Evolutionary conservation across 1,140 invertebrate species (phyloP).

Genomic region (Megalopta genalis): DNA sequence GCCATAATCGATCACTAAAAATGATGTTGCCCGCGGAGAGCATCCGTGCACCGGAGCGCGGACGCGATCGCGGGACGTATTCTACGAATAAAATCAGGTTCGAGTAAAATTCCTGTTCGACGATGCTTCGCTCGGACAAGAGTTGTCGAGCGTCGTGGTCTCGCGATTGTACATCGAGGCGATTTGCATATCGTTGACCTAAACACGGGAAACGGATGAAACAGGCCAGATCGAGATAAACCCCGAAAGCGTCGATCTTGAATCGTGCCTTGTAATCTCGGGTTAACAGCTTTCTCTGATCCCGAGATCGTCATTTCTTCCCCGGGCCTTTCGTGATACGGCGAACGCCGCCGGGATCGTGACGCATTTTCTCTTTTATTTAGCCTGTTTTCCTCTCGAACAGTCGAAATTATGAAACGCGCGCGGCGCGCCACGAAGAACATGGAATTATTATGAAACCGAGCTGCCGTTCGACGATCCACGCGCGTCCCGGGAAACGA

Average conservation of each 20-base stretch:
- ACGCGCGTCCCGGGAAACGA: too few relatives aligned
- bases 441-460: too few relatives aligned
- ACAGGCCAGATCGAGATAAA: background rate
- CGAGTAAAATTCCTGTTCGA: too few relatives aligned
- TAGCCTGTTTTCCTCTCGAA: background rate
- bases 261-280: constrained; percentile 35
- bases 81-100: too few relatives aligned
- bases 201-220: background rate
- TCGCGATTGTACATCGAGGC: background rate
- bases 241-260: constrained; percentile 32
- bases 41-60: too few relatives aligned
- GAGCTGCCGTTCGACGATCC: too few relatives aligned
- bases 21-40: background rate
- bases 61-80: too few relatives aligned
- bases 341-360: constrained; percentile 20
- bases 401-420: background rate
- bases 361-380: constrained; percentile 18
- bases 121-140: too few relatives aligned
- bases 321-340: constrained; percentile 22
- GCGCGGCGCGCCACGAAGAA: too few relatives aligned
- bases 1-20: constrained; percentile 38
- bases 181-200: background rate
- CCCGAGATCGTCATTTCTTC: constrained; percentile 41
- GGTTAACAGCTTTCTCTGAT: constrained; percentile 56
- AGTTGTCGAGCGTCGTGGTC: too few relatives aligned